Evolutionary conservation across 37 sponge, comb jelly and placozoan genomes (phyloP).

Genomic region (Theonella swinhoei): DNA sequence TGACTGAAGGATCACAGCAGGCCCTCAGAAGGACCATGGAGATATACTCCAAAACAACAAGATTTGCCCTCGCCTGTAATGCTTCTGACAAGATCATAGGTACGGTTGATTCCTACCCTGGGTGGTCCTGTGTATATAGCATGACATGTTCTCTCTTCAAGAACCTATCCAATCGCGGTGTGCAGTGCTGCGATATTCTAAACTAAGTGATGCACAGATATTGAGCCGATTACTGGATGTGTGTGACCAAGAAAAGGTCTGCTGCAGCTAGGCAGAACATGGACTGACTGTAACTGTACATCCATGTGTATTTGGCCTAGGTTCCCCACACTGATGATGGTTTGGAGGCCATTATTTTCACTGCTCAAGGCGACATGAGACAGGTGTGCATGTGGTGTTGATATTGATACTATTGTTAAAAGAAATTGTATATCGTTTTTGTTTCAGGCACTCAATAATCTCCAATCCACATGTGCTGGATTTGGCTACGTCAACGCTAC

Average conservation of each 20-base stretch:
- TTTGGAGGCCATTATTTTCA: conserved; percentile 95
- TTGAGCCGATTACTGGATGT: conserved; percentile 86
- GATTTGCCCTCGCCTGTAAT: conserved; percentile 99
- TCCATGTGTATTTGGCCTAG: conserved; percentile 35
- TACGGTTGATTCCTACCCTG: no score
- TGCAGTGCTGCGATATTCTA: conserved; percentile 91
- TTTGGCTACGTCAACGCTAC: conserved; percentile 92
- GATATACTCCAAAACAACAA: conserved; percentile 95
- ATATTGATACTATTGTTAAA: background rate
- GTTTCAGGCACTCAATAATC: conserved; percentile 86
- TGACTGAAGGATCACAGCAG: conserved; percentile 98
- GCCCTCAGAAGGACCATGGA: conserved; percentile 98
- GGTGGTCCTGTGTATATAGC: no score
- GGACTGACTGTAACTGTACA: background rate
- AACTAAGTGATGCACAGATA: conserved; percentile 88
- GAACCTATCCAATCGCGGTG: conserved; percentile 97
- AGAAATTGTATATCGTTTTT: background rate
- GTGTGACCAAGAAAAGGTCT: conserved; percentile 90
- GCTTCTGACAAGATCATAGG: conserved; percentile 97
- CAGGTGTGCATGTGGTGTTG: conserved; percentile 65
- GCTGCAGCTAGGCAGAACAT: background rate
- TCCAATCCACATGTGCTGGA: conserved; percentile 91
- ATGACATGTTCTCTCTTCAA: no score
- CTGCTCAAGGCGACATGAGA: conserved; percentile 99
- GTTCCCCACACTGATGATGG: conserved; percentile 90